Base-by-base conservation (phyloP, 92 coral and sea anemone species). In the Isaurus tuberculatus region DNA sequence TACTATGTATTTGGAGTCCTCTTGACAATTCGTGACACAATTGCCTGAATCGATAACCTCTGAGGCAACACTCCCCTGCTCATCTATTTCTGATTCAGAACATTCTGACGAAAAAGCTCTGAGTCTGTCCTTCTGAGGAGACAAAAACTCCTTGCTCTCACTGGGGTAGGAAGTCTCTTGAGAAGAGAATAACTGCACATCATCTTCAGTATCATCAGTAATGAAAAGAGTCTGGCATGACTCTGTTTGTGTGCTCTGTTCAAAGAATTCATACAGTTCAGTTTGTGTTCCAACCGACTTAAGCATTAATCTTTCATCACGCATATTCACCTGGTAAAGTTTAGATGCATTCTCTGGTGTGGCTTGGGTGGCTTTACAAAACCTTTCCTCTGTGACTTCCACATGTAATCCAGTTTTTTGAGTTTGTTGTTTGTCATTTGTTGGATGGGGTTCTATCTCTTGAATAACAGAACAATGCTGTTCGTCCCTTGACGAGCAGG, bases 31-130 rank as follows among this genome's bases (percentile, higher is more conserved):
- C 1, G 5, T 20, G 13, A n/a, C 46, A 33, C 46, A 20, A 33
- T 32, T 32, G 10, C 44, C 28, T 19, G 25, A 19, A 32, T 32
- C 9, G 6, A 5, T 36, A 3, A 2, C 46, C 27, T 68, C 73
- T 32, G 44, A 33, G 48, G 25, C 28, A 15, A n/a, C 3, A 40
- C 49, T 70, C 30, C 30, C 7, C 30, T 48, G 65, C 43, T 49
- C 64, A 25, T 57, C 66, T 48, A 40, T 74, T 4, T 74, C 80
- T 22, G 80, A 28, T 74, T 48, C 80, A 74, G 80, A 74, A 25
- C 26, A 17, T 28, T 49, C 37, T 57, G 66, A 74, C 1, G 64
- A 26, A 28, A 74, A 0, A 32, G 66, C 64, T 28, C 10, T 2
- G 31, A 26, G 44, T 22, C 66, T 44, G 7, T 33, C 36, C 81